Percentiles rank a stretch among this genome's conserved stretches.
phyloP scores from a whole-genome alignment of 2,797 vertebrate species.

The Argentina silus region DNA sequence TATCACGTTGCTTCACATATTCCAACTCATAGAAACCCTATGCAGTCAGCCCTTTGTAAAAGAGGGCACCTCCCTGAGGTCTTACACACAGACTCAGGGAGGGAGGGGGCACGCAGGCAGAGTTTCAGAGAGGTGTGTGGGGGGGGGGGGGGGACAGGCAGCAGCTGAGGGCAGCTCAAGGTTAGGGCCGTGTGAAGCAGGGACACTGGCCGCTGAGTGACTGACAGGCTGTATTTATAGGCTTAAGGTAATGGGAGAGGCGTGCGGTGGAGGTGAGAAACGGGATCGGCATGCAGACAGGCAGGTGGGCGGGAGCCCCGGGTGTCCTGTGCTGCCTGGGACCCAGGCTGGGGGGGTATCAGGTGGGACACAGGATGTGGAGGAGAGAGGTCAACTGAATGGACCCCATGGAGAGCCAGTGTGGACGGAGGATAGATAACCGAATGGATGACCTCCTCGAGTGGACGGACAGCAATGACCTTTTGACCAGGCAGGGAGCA shows the following conservation, averaged over 20 bases:
- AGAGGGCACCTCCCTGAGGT: too few species aligned
- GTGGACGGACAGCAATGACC: neutral
- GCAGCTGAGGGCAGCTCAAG: constrained; percentile 24
- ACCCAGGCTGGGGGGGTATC: constrained; percentile 14
- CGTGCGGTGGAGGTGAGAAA: constrained; percentile 67
- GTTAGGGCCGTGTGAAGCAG: neutral
- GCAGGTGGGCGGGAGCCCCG: constrained; percentile 8
- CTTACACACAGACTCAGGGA: too few species aligned
- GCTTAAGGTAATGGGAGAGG: constrained; percentile 42
- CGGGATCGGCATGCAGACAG: constrained; percentile 57
- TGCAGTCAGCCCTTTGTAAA: too few species aligned
- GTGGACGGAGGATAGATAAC: neutral
- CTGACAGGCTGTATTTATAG: constrained; percentile 35
- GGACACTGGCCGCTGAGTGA: neutral
- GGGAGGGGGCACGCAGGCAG: neutral
- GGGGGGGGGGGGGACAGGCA: neutral
- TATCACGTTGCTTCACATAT: too few species aligned
- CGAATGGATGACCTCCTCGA: neutral
- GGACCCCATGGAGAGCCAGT: neutral
- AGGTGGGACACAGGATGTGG: constrained; percentile 7
- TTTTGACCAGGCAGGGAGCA: neutral
- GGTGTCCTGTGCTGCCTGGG: too few species aligned
- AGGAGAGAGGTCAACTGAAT: neutral
- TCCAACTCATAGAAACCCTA: too few species aligned
- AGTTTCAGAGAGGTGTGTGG: neutral